Evolutionary conservation across 2,797 vertebrate genomes (phyloP), one percentile per base, ranked within the genome.

Genomic region (Margarornis squamiger): DNA sequence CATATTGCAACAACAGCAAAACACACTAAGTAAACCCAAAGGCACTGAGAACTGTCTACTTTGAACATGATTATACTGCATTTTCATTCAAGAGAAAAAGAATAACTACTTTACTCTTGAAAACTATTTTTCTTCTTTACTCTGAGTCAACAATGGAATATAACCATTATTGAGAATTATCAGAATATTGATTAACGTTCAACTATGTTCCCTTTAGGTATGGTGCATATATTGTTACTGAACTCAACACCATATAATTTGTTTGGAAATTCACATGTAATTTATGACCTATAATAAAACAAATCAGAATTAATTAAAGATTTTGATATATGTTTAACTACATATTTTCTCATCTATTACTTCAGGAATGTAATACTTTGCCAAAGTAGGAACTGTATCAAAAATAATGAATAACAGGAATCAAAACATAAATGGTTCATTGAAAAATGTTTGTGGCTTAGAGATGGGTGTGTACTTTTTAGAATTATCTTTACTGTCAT

Each of bases 71-170:
- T n/a, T 77, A 61, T 57, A 29, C 24, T 76, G 18, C 4, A 45
- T 86, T 92, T 89, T 81, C 45, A 76, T 14, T 5, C 38, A 68
- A 76, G 26, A 26, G 41, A 55, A 58, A 58, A 70, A 36, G 23
- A 32, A 2, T 0, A 32, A 10, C 9, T 39, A 12, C 3, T 48
- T 48, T 24, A 48, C 7, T 66, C 7, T 67, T 67, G 29, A 39
- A 72, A 85, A 58, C 14, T 4, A 10, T 52, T 71, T 45, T 71
- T 30, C 8, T 76, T 63, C 38, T 70, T 66, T 48, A 66, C 15
- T 27, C 7, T 68, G 34, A 83, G 49, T 68, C 57, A 75, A 19
- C 23, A 74, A n/a, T 36, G 17, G 0, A 38, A 41, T 34, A 11
- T 30, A 65, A 61, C 2, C 0, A 41, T 46, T 55, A 32, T n/a